Conservation (phyloP, 2,113 vertebrate species). For the Dromiciops gliroides region DNA sequence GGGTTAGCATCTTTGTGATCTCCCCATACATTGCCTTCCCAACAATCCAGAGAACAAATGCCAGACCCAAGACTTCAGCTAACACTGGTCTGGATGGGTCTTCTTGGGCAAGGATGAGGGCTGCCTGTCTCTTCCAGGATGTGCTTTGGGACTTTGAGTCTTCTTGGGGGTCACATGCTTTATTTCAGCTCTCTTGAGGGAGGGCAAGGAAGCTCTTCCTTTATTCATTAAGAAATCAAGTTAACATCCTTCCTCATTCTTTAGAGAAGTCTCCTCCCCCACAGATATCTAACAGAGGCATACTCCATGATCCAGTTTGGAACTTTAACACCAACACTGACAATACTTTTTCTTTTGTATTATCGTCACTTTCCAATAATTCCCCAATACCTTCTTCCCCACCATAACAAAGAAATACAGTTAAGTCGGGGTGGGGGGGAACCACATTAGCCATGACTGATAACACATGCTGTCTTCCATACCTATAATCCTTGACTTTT, state of each 20-base stretch:
- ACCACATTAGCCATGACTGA: not conserved
- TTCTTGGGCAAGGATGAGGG: not conserved
- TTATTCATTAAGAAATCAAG: too few species aligned
- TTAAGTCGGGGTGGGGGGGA: not conserved
- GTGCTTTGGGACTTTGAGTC: too few species aligned
- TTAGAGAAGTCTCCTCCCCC: too few species aligned
- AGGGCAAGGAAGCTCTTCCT: too few species aligned
- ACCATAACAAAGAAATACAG: not conserved
- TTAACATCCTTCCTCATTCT: too few species aligned
- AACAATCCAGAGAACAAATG: not conserved
- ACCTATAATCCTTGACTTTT: not conserved
- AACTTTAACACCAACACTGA: too few species aligned
- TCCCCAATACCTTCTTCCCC: not conserved
- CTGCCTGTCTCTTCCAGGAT: not conserved
- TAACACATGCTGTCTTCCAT: not conserved
- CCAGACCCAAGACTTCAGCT: not conserved
- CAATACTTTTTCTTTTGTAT: too few species aligned
- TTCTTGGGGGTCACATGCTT: too few species aligned
- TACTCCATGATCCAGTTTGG: too few species aligned
- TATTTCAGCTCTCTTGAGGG: too few species aligned
- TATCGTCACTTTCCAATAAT: too few species aligned
- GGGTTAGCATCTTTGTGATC: not conserved
- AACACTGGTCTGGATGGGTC: not conserved
- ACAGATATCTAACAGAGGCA: too few species aligned
- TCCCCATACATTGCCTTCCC: not conserved